Evolutionary conservation across 2,797 vertebrate genomes (phyloP), one percentile per base, ranked within the genome.

Genomic region (Pseudopleuronectes americanus): DNA sequence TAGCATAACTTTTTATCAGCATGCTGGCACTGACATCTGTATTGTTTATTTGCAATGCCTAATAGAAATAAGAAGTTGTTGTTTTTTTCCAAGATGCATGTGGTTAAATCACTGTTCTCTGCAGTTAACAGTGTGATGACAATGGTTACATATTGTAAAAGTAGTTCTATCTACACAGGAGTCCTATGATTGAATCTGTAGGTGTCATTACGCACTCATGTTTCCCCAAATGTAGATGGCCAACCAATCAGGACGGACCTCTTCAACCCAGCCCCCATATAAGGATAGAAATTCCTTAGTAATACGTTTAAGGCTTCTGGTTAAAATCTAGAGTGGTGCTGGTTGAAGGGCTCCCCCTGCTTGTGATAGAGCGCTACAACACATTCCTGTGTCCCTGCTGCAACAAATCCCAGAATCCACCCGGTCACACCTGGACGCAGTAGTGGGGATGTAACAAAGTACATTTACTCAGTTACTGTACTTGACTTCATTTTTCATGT

Each of bases 21-120:
- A 91, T 92, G 90, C 81, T 84, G 79, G 68, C 83, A 88, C 86
- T 79, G 82, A 84, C 74, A 83, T 84, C 62, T 82, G 77, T 89
- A 80, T 78, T 82, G 86, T 84, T 88, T 24, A 74, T 84, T 86
- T 87, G 75, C 67, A 73, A 74, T 85, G 76, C 83, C 82, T 90
- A 76, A 64, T 78, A 89, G 79, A 77, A 72, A 59, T 84, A 65
- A 71, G 66, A 68, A 36, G 55, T 64, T 58, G 64, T 77, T 63
- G 55, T 64, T 58, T 63, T 77, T 66, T 61, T 74, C 48, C 48
- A 83, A 79, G 71, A 82, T 86, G 87, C 88, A 90, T 90, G 86
- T 79, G 62, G 71, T 77, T 76, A 51, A 84, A 79, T 76, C 76
- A 74, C 72, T 77, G 81, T 84, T 80, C 0, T 61, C 72, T 77